Percentiles rank a stretch among this genome's conserved stretches.
Evolutionary conservation across 2,797 vertebrate genomes (phyloP).

Genomic region (Anguilla obscura): DNA sequence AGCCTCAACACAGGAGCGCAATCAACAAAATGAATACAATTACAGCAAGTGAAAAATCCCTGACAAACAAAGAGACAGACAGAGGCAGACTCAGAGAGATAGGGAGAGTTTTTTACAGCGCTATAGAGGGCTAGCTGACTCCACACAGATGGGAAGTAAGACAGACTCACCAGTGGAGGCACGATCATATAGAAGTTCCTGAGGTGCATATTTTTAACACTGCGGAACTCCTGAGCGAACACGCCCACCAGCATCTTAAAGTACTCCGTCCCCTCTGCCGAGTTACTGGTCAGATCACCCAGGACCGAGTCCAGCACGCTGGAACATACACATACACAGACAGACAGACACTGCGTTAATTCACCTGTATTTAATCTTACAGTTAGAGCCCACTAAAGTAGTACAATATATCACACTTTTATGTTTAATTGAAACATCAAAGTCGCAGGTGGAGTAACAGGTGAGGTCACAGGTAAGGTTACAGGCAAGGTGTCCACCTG

Average conservation of each 20-base stretch:
- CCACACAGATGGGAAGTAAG: neutral
- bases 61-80: neutral
- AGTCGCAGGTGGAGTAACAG: neutral
- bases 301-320: slow-evolving; percentile 87
- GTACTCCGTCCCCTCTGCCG: slow-evolving; percentile 95
- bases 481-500: slow-evolving; percentile 67
- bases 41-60: neutral
- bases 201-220: slow-evolving; percentile 94
- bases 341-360: neutral
- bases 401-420: neutral
- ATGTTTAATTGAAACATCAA: neutral
- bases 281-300: slow-evolving; percentile 90
- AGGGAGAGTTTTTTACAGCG: neutral
- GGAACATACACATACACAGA: neutral
- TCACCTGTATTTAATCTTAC: neutral
- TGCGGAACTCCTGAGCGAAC: slow-evolving; percentile 94
- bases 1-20: neutral
- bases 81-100: neutral
- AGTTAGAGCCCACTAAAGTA: neutral
- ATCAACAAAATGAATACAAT: neutral
- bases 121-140: neutral
- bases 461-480: neutral
- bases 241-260: slow-evolving; percentile 98
- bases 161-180: slow-evolving; percentile 85
- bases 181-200: slow-evolving; percentile 98